Conservation (phyloP, 2,888 invertebrate species). For the Villa cingulata region DNA sequence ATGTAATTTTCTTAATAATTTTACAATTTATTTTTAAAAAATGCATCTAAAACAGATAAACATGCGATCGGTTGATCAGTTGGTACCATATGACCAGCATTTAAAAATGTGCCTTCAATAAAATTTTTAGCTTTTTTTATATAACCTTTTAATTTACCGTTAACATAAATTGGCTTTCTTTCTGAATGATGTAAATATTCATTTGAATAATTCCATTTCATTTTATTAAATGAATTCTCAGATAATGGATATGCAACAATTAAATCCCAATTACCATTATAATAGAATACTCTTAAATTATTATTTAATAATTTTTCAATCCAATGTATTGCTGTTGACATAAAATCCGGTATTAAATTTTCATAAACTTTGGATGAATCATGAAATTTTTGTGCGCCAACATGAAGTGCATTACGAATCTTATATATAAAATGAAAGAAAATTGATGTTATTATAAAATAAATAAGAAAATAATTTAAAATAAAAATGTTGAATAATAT, state of each 20-base stretch:
- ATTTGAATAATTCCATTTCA: conserved; percentile 38
- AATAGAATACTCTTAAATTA: conserved; percentile 31
- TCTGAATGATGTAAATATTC: conserved; percentile 37
- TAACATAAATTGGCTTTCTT: conserved; percentile 37
- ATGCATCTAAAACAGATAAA: conserved; percentile 46
- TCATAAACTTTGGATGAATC: conserved; percentile 40
- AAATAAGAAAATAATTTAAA: no score
- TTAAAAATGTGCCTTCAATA: conserved; percentile 45
- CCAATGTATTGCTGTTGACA: conserved; percentile 45
- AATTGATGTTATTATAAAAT: no score
- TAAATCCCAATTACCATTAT: conserved; percentile 45
- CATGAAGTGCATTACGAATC: conserved; percentile 40
- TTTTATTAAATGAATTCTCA: conserved; percentile 38
- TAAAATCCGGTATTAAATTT: conserved; percentile 41
- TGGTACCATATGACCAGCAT: conserved; percentile 56
- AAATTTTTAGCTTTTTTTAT: conserved; percentile 43
- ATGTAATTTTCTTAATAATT: no score
- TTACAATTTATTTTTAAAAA: conserved; percentile 31
- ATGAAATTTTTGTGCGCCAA: conserved; percentile 40
- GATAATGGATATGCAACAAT: conserved; percentile 53
- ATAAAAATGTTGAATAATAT: background rate
- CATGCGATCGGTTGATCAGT: conserved; percentile 46
- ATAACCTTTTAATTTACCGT: conserved; percentile 42
- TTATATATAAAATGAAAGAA: background rate
- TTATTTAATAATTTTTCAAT: conserved; percentile 42